Evolutionary conservation across 2,797 vertebrate genomes (phyloP), one percentile per base, ranked within the genome.

Genomic region (Botia kubotai): DNA sequence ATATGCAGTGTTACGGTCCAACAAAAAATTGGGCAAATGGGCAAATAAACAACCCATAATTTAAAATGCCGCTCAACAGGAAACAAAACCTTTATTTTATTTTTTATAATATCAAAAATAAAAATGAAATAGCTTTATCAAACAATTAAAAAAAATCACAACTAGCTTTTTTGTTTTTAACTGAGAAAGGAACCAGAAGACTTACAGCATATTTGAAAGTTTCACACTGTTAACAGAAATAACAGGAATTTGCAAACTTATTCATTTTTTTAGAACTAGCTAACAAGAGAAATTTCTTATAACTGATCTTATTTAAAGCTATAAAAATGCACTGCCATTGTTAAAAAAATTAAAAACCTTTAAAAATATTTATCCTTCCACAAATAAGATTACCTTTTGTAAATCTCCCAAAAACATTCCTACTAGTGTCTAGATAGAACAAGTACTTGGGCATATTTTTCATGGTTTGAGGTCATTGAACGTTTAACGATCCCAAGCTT

Each of bases 401-500:
- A 57, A 19, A 17, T n/a, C 52, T 53, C 6, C 16, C 16, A 6
- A n/a, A 75, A 53, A 53, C 60, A 16, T 14, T 69, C 26, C 53
- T 58, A 2, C 29, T 12, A 26, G 68, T 39, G 3, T 48, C 48
- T n/a, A 29, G 21, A 2, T 19, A n/a, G 3, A 43, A 39, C 36
- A 11, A 43, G 4, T 33, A 33, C 33, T 33, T 33, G 33, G 3
- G 33, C 33, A 33, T 5, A 33, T 72, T 69, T 17, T 21, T 83
- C 53, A 80, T 80, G 17, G 17, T 90, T 94, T 39, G 92, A 93
- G 12, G 90, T 92, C 88, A 93, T 92, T 86, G 91, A 93, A 78
- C 94, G 93, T 82, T 84, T 52, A 77, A 48, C 23, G 84, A 78
- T 83, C 92, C 91, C 85, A 71, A 86, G 75, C 87, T 80, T 87